Conservation (phyloP, 2,888 invertebrate genomes). For the Platynereis dumerilii region DNA sequence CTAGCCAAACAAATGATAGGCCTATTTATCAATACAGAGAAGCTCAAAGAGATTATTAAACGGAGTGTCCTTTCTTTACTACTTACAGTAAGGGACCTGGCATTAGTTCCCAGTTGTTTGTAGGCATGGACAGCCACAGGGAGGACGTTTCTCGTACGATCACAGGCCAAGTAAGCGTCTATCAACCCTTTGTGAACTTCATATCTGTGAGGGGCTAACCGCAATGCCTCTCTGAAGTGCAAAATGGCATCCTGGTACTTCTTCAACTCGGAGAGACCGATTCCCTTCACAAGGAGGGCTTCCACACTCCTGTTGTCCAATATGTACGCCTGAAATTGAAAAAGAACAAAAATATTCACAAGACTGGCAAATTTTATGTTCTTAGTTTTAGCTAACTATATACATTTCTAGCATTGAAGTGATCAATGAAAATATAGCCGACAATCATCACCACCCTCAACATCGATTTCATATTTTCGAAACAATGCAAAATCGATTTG, state of each 20-base stretch:
- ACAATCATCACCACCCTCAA: no score
- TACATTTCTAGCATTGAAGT: no score
- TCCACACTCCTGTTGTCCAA: constrained; percentile 75
- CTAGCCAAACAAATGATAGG: no score
- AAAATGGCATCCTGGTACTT: constrained; percentile 73
- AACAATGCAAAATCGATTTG: no score
- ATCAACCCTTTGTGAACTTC: constrained; percentile 80
- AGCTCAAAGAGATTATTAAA: no score
- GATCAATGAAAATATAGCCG: no score
- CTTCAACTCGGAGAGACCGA: constrained; percentile 72
- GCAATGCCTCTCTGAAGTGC: constrained; percentile 74
- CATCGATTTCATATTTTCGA: no score
- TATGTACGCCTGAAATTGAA: constrained; percentile 69
- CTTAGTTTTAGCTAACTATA: constrained; percentile 14
- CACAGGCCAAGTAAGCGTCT: constrained; percentile 75
- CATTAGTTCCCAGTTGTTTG: constrained; percentile 75
- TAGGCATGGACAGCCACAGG: constrained; percentile 76
- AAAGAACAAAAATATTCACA: background rate
- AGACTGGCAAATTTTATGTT: background rate
- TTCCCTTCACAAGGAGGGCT: constrained; percentile 77
- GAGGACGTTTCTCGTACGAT: constrained; percentile 76
- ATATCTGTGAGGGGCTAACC: constrained; percentile 71
- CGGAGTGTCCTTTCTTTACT: no score
- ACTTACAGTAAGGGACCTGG: constrained; percentile 76
- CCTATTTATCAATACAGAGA: no score